Evolutionary conservation across 2,113 vertebrate species (phyloP), one percentile per base, ranked within the genome.

Genomic region (Pseudonaja textilis): DNA sequence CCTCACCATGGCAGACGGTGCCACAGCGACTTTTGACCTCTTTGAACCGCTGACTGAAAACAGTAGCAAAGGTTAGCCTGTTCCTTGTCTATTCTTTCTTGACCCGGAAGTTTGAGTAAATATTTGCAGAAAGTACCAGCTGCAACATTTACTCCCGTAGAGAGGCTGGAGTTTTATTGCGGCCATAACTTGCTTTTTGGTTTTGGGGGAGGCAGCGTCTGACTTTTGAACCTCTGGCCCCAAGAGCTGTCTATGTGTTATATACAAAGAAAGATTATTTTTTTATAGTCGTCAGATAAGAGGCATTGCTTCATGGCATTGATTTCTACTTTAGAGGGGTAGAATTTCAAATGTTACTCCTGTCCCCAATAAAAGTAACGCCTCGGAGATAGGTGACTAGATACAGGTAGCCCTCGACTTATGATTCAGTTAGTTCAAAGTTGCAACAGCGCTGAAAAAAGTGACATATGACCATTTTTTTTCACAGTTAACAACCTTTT

Each of bases 1-100:
- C 96, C 97, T 99, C 92, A 98, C 98, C 0, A 99, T 99, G 99
- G 97, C 98, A 1, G 99, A 99, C 23, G 99, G 99, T 59, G 99
- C 99, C 18, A 99, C 99, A 0, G 98, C 99, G 0, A 99, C 99
- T 29, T 99, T 99, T 92, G 99, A 99, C 97, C 99, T 99, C 94
- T 99, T 99, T 69, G 99, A 99, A 96, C 98, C 99, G 0, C 86
- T 97, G 95, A 97, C 98, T 1, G 98, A 99, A 94, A 99, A 99
- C 95, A 98, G 98, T 93, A 98, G 97, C 92, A 98, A 98, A 99
- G 99, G 99, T 99, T 96, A 98, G 98, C 93, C 93, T 85, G 20
- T 9, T 9, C 9, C 3, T 20, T 11, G 2, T 54, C 52, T 42
- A 10, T 45, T 69, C 14, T 23, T 54, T 90, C 23, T 74, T 4